Base-by-base conservation (phyloP, 2,113 vertebrate genomes). In the Plotosus lineatus region DNA sequence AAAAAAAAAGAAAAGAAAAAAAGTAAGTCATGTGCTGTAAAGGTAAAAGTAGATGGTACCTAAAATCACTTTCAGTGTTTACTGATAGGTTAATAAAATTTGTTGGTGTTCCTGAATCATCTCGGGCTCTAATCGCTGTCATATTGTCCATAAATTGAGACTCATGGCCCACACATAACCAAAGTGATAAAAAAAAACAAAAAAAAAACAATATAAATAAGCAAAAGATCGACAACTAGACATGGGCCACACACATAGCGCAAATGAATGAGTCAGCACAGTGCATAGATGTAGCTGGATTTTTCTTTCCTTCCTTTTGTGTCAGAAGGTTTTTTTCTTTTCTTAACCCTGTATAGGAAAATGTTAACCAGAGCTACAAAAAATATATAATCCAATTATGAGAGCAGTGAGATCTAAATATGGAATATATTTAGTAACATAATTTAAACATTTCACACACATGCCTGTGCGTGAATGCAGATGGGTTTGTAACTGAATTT, bases 221-320 rank as follows among this genome's bases (percentile, higher is more conserved):
- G 50, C 42, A 50, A 63, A 66, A 66, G 68, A 51, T 42, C 56
- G 56, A 80, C 48, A 68, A n/a, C 66, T 31, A 36, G 8, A 63
- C 21, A 53, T 31, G 68, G 77, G 74, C 81, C 83, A 85, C 82
- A 84, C 82, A 86, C 55, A 74, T 60, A 74, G 82, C 81, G 60
- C 14, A 23, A 55, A 82, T 44, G 71, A 72, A 75, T 71, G 53
- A 60, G 76, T 81, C 68, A 73, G 78, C 33, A 40, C 66, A 42
- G 38, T 71, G 23, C 15, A 17, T n/a, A 48, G 68, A 26, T 28
- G 6, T 78, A 69, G 19, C 42, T 61, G 77, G 42, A 38, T 48
- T 38, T 26, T 68, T 85, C n/a, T n/a, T n/a, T n/a, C n/a, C n/a
- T n/a, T n/a, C n/a, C n/a, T n/a, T n/a, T 51, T 78, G 75, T 69